Conservation (phyloP, 2,888 invertebrate genomes). For the Miltochrista miniata region DNA sequence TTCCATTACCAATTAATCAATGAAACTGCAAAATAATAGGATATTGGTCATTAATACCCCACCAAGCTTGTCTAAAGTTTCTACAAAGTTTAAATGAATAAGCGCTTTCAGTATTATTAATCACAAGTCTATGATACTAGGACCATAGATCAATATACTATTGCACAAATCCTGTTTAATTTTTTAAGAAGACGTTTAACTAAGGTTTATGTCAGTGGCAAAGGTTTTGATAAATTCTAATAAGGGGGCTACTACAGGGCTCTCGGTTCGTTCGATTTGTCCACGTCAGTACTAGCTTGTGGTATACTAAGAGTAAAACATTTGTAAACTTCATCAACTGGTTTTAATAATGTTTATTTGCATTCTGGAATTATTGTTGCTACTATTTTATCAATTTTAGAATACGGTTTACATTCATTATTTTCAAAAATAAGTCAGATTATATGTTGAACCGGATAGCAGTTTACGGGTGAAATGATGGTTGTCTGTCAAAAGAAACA, state of each 20-base stretch:
- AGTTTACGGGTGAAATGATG: too few species aligned
- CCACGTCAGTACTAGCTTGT: constrained; percentile 27
- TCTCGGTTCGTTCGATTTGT: constrained; percentile 50
- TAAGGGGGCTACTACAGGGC: constrained; percentile 48
- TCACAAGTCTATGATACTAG: constrained; percentile 15
- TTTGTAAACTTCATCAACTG: constrained; percentile 5
- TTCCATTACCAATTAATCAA: background rate
- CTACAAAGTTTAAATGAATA: constrained; percentile 1
- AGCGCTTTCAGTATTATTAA: constrained; percentile 21
- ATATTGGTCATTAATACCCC: constrained; percentile 1
- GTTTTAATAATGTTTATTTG: background rate
- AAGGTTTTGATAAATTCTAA: constrained; percentile 66
- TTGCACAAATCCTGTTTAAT: constrained; percentile 46
- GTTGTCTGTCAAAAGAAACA: too few species aligned
- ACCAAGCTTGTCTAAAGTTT: constrained; percentile 1
- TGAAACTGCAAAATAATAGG: background rate
- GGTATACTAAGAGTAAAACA: constrained; percentile 13
- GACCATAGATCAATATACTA: constrained; percentile 38
- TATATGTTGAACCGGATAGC: too few species aligned
- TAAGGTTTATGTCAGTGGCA: constrained; percentile 55
- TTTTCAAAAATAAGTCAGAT: too few species aligned
- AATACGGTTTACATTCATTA: too few species aligned
- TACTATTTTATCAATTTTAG: too few species aligned
- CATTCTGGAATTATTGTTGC: background rate
- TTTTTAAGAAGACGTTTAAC: constrained; percentile 59